Base-by-base conservation (phyloP, 2,888 invertebrate genomes). In the Rhopalosiphum nymphaeae region DNA sequence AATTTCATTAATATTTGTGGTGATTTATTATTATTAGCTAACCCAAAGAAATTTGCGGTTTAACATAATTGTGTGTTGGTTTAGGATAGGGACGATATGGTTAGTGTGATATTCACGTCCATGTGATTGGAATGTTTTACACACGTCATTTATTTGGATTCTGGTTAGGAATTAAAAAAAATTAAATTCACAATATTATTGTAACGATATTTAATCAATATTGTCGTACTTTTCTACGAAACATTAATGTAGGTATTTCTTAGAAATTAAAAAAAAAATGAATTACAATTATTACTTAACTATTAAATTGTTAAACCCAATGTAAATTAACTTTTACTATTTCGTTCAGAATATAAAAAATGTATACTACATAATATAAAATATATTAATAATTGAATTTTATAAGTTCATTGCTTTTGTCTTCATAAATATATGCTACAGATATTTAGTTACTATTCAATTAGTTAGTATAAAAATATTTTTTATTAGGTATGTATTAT, bases 21-120 rank as follows among this genome's bases (percentile, higher is more conserved):
- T 57, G 11, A n/a, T 25, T 91, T 42, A 85, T 56, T 84, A 91
- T 53, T 86, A 84, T 92, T 57, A 61, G 86, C 57, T 36, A 86
- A 92, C 46, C 11, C 5, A 1, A 25, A 57, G 26, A n/a, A 46
- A 61, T 46, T 46, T 86, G 86, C 13, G 91, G 91, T 92, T 26
- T 46, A 46, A 85, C 25, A 56, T 21, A 56, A 36, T 53, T 78
- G 26, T 84, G 42, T 44, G 44, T 29, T 57, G 25, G 78, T 25
- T 78, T 78, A 36, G 36, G 21, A 11, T 16, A 53, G 0, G 42
- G 44, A 36, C 21, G 21, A 11, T 16, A 53, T 0, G 42, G 44
- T 36, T 10, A 61, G 61, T 46, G 44, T 44, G 11, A 7, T 89
- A 44, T 26, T 36, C 84, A n/a, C 21, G 9, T 84, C 13, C 26